Percentiles rank a stretch among this genome's conserved stretches.
phyloP scores from a whole-genome alignment of 2,797 vertebrate genomes.

The Erethizon dorsatum region DNA sequence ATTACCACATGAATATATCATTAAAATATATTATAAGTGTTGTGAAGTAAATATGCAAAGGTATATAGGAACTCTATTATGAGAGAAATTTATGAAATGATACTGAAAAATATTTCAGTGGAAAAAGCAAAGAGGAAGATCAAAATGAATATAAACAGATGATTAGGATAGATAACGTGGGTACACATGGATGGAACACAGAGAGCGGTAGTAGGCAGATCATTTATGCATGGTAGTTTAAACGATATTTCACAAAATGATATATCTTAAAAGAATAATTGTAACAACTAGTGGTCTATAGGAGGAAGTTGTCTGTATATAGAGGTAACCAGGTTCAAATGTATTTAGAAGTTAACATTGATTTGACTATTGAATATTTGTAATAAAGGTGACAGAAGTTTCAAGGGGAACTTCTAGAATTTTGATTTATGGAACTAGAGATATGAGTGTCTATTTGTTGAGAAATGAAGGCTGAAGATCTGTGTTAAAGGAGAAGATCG shows the following conservation, averaged over 20 bases:
- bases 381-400: neutral
- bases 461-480: neutral
- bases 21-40: neutral
- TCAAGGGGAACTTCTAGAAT: neutral
- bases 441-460: neutral
- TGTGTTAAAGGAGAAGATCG: neutral
- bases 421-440: neutral
- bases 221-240: fast-evolving
- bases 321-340: neutral
- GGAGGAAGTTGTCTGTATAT: neutral
- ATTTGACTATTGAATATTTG: neutral
- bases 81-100: neutral
- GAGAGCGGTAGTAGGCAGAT: neutral
- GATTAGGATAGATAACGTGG: neutral
- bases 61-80: neutral
- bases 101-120: neutral
- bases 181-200: neutral
- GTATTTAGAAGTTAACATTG: neutral
- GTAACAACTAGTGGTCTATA: neutral
- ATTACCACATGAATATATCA: neutral
- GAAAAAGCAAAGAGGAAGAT: neutral
- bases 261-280: neutral
- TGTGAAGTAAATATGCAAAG: neutral
- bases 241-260: neutral
- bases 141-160: neutral